Conservation (phyloP, 2,888 invertebrate genomes). For the Clunio marinus region DNA sequence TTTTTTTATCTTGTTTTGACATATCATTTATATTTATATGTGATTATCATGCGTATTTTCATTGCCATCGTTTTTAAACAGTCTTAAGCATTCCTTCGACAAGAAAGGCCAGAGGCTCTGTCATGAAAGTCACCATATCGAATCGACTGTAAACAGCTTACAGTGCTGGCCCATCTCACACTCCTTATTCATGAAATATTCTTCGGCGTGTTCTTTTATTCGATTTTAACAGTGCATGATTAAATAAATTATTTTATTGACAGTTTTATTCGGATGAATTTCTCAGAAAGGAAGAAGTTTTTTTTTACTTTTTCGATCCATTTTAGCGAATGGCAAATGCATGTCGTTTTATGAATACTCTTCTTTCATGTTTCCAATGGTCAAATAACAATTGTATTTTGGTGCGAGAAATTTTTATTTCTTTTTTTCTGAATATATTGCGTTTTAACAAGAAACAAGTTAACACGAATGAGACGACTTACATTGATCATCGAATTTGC, state of each 20-base stretch:
- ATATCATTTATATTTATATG: conserved; percentile 25
- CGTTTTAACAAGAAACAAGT: no score
- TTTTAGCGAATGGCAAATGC: no score
- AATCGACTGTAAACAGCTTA: background rate
- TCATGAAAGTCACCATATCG: background rate
- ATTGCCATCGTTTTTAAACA: background rate
- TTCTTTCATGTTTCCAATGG: no score
- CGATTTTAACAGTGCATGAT: conserved; percentile 23
- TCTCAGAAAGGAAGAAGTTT: background rate
- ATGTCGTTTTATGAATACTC: background rate
- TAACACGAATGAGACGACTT: no score
- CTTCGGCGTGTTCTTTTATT: background rate
- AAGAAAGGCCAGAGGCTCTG: background rate
- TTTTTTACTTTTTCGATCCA: background rate
- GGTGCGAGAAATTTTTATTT: no score
- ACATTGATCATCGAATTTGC: no score
- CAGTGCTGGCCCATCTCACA: background rate
- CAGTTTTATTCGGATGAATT: conserved; percentile 29
- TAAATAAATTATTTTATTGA: conserved; percentile 31
- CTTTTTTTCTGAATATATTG: no score
- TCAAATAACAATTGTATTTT: no score
- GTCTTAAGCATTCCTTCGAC: background rate
- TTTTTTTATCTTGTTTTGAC: conserved; percentile 18
- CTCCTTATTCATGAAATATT: background rate
- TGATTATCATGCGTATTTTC: conserved; percentile 25